Conservation (phyloP, 2,888 invertebrate genomes). For the Mycalesis mineus region DNA sequence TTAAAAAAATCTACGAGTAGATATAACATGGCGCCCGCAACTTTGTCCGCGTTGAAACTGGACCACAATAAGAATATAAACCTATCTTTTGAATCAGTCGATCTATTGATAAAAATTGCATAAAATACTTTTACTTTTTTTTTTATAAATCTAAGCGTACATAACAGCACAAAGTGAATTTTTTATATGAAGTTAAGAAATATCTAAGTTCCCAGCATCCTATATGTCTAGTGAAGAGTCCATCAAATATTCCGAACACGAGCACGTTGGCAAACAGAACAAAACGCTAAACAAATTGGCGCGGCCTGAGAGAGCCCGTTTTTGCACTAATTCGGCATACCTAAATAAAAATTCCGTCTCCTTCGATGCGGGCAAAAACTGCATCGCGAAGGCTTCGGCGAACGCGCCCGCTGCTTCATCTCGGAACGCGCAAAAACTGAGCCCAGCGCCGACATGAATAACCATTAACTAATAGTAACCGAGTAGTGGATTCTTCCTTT, state of each 20-base stretch:
- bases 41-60: no score
- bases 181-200: no score
- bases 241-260: constrained; percentile 63
- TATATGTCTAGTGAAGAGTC: constrained; percentile 37
- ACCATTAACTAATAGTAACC: not conserved
- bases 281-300: constrained; percentile 77
- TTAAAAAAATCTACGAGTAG: no score
- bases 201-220: constrained; percentile 37
- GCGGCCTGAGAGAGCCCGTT: constrained; percentile 56
- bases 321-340: constrained; percentile 79
- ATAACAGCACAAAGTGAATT: no score
- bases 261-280: constrained; percentile 60
- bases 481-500: not conserved
- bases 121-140: no score
- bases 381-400: constrained; percentile 52
- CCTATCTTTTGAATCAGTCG: no score
- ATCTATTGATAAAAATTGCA: no score
- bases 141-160: no score
- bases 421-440: constrained; percentile 44
- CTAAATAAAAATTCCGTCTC: constrained; percentile 77
- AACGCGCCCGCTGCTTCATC: constrained; percentile 44
- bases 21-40: no score
- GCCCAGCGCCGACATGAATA: constrained; percentile 37
- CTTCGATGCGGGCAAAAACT: constrained; percentile 59
- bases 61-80: no score